Conservation (phyloP, 1,140 invertebrate species). For the Drosophila bifasciata region DNA sequence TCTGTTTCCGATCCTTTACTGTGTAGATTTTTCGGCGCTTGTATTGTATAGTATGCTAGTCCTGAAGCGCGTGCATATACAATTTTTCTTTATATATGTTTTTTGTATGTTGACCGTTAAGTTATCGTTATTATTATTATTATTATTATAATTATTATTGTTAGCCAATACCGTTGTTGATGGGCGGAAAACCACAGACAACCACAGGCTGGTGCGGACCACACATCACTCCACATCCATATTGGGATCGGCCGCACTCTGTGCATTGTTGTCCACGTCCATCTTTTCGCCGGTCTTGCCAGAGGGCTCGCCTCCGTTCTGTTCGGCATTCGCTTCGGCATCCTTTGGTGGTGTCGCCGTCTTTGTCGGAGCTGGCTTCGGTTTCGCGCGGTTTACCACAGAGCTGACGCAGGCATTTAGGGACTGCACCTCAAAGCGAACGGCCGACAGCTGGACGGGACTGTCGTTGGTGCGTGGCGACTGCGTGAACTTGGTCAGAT, state of each 20-base stretch:
- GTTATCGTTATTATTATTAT: slow-evolving; percentile 50
- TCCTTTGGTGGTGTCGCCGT: slow-evolving; percentile 71
- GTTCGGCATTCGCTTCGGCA: slow-evolving; percentile 55
- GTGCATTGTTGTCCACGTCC: slow-evolving; percentile 66
- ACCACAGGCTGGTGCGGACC: slow-evolving; percentile 13
- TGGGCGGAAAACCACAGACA: slow-evolving; percentile 38
- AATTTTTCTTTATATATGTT: slow-evolving; percentile 49
- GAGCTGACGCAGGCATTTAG: slow-evolving; percentile 79
- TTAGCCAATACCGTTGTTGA: slow-evolving; percentile 69
- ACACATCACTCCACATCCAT: slow-evolving; percentile 69
- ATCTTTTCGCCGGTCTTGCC: slow-evolving; percentile 58
- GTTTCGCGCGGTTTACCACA: slow-evolving; percentile 83
- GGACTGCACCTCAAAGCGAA: slow-evolving; percentile 88
- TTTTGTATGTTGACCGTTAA: slow-evolving; percentile 53
- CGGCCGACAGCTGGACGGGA: slow-evolving; percentile 90
- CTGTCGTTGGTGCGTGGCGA: slow-evolving; percentile 88
- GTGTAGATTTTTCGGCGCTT: slow-evolving; percentile 31
- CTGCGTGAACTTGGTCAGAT: slow-evolving; percentile 87
- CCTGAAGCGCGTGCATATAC: slow-evolving; percentile 66
- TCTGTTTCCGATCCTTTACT: neutral
- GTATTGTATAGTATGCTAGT: slow-evolving; percentile 40
- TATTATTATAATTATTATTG: slow-evolving; percentile 58
- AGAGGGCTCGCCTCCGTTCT: slow-evolving; percentile 72
- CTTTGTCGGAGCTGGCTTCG: slow-evolving; percentile 76
- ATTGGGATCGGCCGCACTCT: slow-evolving; percentile 41